These are phyloP conservation scores for Parnassius glacialis DNA, from an alignment of 2,888 invertebrate genomes.

Conservation along the genomic window DNA sequence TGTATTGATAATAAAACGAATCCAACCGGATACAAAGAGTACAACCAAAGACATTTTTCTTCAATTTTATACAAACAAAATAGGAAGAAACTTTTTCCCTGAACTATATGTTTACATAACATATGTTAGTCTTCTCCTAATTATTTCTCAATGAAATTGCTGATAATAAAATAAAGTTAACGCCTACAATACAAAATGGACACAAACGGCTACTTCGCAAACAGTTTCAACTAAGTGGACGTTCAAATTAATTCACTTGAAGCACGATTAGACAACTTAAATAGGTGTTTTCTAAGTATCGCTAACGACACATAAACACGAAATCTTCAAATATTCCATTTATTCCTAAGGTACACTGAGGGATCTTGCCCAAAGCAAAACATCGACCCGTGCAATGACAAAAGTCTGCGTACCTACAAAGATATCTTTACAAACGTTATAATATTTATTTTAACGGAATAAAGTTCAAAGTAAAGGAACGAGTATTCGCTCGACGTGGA, in stretches of 20 bases:
- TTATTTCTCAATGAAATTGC: too few relatives aligned
- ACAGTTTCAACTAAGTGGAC: constrained; percentile 38
- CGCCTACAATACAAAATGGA: not conserved
- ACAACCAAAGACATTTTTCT: too few relatives aligned
- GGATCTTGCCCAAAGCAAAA: constrained; percentile 67
- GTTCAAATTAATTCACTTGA: constrained; percentile 53
- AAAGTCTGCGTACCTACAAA: constrained; percentile 28
- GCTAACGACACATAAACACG: constrained; percentile 60
- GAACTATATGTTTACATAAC: too few relatives aligned
- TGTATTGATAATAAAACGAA: too few relatives aligned
- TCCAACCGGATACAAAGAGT: too few relatives aligned
- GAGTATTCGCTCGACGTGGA: constrained; percentile 34
- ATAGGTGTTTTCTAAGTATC: constrained; percentile 40
- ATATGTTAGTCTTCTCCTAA: too few relatives aligned
- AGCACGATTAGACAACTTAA: constrained; percentile 47
- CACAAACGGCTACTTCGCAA: constrained; percentile 25
- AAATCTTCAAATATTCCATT: constrained; percentile 56
- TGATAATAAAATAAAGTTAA: not conserved
- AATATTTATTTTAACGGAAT: constrained; percentile 40
- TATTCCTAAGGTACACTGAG: constrained; percentile 60
- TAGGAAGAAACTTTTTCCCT: too few relatives aligned
- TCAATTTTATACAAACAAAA: too few relatives aligned
- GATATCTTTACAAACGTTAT: constrained; percentile 17
- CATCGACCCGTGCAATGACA: constrained; percentile 50
- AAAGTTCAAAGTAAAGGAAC: constrained; percentile 51